Evolutionary conservation across 1,140 invertebrate genomes (phyloP), one percentile per base, ranked within the genome.

Genomic region (Sarcophaga bullata): DNA sequence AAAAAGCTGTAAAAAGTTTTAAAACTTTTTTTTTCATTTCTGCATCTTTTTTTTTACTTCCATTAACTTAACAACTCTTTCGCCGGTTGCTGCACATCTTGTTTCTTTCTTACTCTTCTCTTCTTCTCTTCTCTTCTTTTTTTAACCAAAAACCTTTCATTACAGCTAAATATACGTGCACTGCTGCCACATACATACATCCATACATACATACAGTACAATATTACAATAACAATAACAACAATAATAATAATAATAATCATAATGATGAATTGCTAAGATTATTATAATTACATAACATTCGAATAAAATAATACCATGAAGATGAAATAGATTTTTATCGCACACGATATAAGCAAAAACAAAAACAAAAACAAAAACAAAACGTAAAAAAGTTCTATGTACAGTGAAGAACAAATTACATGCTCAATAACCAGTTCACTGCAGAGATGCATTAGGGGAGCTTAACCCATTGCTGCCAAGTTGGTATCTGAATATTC

Each of bases 211-310:
- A 72, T 37, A 37, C 25, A 37, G 25, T 37, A 37, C n/a, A n/a
- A n/a, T n/a, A n/a, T n/a, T n/a, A n/a, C n/a, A n/a, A n/a, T n/a
- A n/a, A n/a, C n/a, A n/a, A n/a, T n/a, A n/a, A n/a, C n/a, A n/a
- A n/a, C n/a, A n/a, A n/a, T n/a, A n/a, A n/a, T 37, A 37, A 37
- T 4, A 37, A 37, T 37, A 37, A 37, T 37, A 37, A 37, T 78
- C 52, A 78, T 78, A 78, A 78, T 78, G 75, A 78, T 78, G 75
- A 78, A 78, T 78, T 78, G 75, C 17, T 47, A 48, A 19, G 49
- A 78, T 78, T 78, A 78, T 50, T 52, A 78, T 78, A 78, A 78
- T 78, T 78, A 78, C 50, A 50, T 19, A 19, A 48, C 49, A 52
- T 50, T 10, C 62, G 62, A 19, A 78, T 50, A 19, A 78, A 19